A percentile compares a stretch with the other conserved stretches of the same genome.
Evolutionary conservation across 2,888 invertebrate species (phyloP).

Genomic region (Cryptosula pallasiana): DNA sequence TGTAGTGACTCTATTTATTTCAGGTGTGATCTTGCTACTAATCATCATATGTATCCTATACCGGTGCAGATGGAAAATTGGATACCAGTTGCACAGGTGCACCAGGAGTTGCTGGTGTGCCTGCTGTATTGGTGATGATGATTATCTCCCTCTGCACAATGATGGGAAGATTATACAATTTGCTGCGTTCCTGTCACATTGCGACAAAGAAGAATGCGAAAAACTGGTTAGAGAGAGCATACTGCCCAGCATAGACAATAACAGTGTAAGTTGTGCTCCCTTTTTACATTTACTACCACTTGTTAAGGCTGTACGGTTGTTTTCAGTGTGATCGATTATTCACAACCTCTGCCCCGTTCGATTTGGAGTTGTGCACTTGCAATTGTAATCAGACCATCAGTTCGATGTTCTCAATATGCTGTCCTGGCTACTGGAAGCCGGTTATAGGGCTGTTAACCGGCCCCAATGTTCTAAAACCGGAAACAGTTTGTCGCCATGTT

Average conservation of each 20-base stretch:
- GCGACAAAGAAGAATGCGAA: not conserved
- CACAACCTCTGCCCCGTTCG: too few species aligned
- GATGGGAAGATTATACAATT: not conserved
- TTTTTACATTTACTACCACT: too few species aligned
- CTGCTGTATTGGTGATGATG: not conserved
- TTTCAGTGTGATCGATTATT: too few species aligned
- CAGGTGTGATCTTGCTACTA: conserved; percentile 27
- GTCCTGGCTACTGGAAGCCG: too few species aligned
- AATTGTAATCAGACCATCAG: too few species aligned
- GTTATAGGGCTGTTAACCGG: too few species aligned
- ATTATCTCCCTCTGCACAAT: not conserved
- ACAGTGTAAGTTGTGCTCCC: not conserved
- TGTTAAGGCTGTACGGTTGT: too few species aligned
- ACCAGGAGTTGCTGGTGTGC: not conserved
- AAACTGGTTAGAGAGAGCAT: not conserved
- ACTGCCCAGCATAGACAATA: not conserved
- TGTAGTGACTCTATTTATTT: not conserved
- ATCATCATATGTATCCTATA: conserved; percentile 25
- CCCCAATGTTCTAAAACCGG: too few species aligned
- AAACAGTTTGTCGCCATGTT: too few species aligned
- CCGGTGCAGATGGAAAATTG: conserved; percentile 28
- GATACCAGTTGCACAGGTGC: conserved; percentile 23
- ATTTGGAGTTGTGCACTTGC: too few species aligned
- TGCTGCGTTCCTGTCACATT: not conserved
- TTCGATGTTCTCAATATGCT: too few species aligned